Conservation (phyloP, 2,888 invertebrate genomes). For the Tenthredo scrophulariae region DNA sequence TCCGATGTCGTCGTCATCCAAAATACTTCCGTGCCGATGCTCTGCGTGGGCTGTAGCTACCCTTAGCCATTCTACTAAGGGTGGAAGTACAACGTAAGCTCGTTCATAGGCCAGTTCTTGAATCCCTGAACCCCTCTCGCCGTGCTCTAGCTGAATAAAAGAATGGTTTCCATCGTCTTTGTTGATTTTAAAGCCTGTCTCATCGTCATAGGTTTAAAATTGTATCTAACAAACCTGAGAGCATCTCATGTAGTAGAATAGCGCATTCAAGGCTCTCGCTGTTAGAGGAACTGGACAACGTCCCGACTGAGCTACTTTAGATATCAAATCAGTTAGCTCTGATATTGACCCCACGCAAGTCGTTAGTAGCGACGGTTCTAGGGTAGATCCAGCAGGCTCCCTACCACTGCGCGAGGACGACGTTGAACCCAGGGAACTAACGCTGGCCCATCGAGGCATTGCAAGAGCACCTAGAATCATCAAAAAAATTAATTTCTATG, state of each 20-base stretch:
- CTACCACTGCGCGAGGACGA: slow-evolving; percentile 79
- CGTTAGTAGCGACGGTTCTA: slow-evolving; percentile 87
- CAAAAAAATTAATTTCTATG: neutral
- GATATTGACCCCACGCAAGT: slow-evolving; percentile 93
- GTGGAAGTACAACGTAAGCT: slow-evolving; percentile 93
- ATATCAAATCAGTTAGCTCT: slow-evolving; percentile 87
- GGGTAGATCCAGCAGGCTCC: slow-evolving; percentile 72
- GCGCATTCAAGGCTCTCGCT: slow-evolving; percentile 86
- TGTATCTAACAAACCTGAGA: slow-evolving; percentile 82
- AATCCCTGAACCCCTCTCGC: slow-evolving; percentile 80
- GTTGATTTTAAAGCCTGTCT: neutral
- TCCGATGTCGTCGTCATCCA: slow-evolving; percentile 92
- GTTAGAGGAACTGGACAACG: slow-evolving; percentile 80
- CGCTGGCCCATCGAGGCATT: slow-evolving; percentile 90
- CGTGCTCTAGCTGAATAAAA: slow-evolving; percentile 83
- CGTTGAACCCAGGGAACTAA: slow-evolving; percentile 83
- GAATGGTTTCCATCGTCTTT: neutral
- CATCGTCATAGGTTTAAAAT: neutral
- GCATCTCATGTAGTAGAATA: slow-evolving; percentile 96
- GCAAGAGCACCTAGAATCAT: slow-evolving; percentile 86
- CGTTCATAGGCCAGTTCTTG: slow-evolving; percentile 92
- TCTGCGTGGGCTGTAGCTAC: slow-evolving; percentile 91
- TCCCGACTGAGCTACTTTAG: slow-evolving; percentile 82
- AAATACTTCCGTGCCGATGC: slow-evolving; percentile 87
- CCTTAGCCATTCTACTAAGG: slow-evolving; percentile 94